Evolutionary conservation across 1,140 invertebrate species (phyloP).

Genomic region (Scaptomyza pallida): DNA sequence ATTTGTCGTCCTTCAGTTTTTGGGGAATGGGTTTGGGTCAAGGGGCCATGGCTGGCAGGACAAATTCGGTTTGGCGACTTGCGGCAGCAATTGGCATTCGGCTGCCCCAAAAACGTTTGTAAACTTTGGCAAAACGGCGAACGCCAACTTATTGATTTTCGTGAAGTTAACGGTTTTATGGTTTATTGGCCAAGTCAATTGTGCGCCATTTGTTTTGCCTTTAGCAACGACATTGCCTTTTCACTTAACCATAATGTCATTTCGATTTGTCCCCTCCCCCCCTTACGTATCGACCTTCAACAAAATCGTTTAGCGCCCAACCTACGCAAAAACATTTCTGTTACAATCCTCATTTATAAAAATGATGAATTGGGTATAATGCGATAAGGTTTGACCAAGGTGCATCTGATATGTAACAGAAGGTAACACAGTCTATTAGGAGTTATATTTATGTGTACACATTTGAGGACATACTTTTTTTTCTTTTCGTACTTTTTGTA

Average conservation of each 20-base stretch:
- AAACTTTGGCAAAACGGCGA: conserved; percentile 34
- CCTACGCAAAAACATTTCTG: conserved; percentile 33
- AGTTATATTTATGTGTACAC: neutral
- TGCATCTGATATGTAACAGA: neutral
- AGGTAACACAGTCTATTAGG: neutral
- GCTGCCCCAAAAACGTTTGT: conserved; percentile 26
- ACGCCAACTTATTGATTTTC: conserved; percentile 70
- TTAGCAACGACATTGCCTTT: conserved; percentile 47
- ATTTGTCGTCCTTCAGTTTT: conserved; percentile 72
- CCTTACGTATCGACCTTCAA: conserved; percentile 57
- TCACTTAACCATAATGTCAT: conserved; percentile 70
- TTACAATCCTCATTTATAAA: neutral
- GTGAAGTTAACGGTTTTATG: conserved; percentile 76
- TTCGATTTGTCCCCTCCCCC: conserved; percentile 53
- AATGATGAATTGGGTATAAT: neutral
- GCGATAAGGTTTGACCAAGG: neutral
- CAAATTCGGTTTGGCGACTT: conserved; percentile 14
- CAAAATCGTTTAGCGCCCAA: conserved; percentile 19
- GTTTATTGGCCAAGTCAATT: conserved; percentile 75
- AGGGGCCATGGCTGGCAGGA: neutral
- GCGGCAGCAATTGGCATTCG: conserved; percentile 50
- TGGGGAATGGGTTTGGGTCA: neutral
- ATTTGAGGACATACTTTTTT: too few species aligned
- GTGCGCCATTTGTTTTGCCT: conserved; percentile 62
- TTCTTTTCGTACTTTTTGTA: too few species aligned